Base-by-base conservation (phyloP, 2,113 vertebrate genomes). In the Taxidea taxus region DNA sequence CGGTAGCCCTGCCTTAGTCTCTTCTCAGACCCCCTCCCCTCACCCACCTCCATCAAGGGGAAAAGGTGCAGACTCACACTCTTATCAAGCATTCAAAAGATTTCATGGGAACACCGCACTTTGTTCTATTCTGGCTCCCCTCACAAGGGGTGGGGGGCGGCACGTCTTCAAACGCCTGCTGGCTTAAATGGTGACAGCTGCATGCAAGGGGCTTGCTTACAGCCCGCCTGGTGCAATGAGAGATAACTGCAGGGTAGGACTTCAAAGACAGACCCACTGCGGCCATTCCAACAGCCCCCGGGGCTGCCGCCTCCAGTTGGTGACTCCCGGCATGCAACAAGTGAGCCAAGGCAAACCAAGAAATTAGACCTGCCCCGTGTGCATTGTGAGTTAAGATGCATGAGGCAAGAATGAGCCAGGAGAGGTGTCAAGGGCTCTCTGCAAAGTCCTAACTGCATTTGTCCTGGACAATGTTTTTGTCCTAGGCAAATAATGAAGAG, bases 121-220 rank as follows among this genome's bases (percentile, higher is more conserved):
- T 98, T 97, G 97, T 98, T 98, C 98, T 98, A 88, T 97, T 98
- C 98, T 96, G 98, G 97, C 97, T 98, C 91, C 98, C 94, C 97
- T 98, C 96, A 87, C 83, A 0, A 80, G 90, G 95, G 8, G 83
- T 92, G 96, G 98, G 97, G 97, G 97, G 88, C 92, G 96, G 97
- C 98, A 87, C 90, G 66, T 97, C 98, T 98, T 98, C 98, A 98
- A 98, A 98, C 82, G 98, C 98, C 97, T 98, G 96, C 98, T 98
- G 98, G 97, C 98, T 98, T 97, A 98, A 98, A 97, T 42, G 72
- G 98, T 94, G 98, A 98, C 99, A 99, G 99, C 99, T 99, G 99
- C 98, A 90, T 97, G 98, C 98, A 98, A 89, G 64, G 75, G 98
- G 97, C 96, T 97, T 97, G 96, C 87, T 97, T 97, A 96, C 98